A percentile compares a stretch with the other conserved stretches of the same genome.
phyloP scores from a whole-genome alignment of 2,888 invertebrate genomes.

The Andrena minutula region DNA sequence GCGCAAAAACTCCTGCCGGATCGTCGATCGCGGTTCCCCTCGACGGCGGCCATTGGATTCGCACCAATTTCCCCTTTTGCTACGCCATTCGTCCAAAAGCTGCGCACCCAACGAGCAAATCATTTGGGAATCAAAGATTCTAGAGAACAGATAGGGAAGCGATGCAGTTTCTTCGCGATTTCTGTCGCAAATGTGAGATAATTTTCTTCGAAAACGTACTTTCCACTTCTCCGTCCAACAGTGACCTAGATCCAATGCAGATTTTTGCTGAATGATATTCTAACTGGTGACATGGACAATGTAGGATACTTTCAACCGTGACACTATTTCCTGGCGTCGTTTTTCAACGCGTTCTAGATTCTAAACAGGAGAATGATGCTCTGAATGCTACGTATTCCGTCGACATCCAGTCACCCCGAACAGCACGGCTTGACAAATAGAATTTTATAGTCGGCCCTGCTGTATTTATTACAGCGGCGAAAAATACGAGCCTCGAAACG shows the following conservation, averaged over 20 bases:
- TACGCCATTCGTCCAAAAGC: slow-evolving; percentile 3
- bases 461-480: slow-evolving; percentile 42
- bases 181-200: neutral
- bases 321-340: slow-evolving; percentile 47
- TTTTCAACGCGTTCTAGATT: slow-evolving; percentile 59
- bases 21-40: slow-evolving; percentile 48
- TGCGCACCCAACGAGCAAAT: no score
- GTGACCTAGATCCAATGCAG: neutral
- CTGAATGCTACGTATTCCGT: slow-evolving; percentile 42
- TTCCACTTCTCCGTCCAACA: neutral
- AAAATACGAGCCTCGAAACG: slow-evolving; percentile 31
- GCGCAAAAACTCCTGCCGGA: slow-evolving; percentile 68
- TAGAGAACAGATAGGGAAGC: no score
- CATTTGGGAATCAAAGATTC: no score
- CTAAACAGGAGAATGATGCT: slow-evolving; percentile 38
- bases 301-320: slow-evolving; percentile 52
- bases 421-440: slow-evolving; percentile 46
- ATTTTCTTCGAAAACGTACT: neutral
- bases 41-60: slow-evolving; percentile 38
- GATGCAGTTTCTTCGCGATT: neutral
- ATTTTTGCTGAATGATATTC: slow-evolving; percentile 28
- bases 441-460: slow-evolving; percentile 37
- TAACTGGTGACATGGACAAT: slow-evolving; percentile 4
- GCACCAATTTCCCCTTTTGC: slow-evolving; percentile 37
- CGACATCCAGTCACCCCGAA: slow-evolving; percentile 33